Conservation (phyloP, 2,113 vertebrate genomes). For the Sporophila hypoxantha region DNA sequence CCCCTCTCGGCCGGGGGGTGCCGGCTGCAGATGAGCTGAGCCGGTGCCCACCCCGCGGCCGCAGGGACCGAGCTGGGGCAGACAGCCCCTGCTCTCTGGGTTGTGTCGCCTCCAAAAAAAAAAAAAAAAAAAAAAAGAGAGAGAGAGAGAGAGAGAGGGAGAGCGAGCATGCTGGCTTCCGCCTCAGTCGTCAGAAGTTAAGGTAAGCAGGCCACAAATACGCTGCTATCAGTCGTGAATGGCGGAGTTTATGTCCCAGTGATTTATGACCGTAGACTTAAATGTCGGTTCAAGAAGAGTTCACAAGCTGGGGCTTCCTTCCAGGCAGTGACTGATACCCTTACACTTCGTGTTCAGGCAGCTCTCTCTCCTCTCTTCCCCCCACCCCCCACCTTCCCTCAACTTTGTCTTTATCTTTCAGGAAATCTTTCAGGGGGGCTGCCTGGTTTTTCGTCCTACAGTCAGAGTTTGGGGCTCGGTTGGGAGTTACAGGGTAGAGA, state of each 20-base stretch:
- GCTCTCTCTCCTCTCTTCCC: constrained; percentile 32
- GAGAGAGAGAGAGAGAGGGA: neutral
- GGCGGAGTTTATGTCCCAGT: constrained; percentile 93
- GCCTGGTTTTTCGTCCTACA: neutral
- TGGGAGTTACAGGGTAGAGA: constrained; percentile 29
- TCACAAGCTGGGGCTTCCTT: constrained; percentile 91
- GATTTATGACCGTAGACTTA: constrained; percentile 99
- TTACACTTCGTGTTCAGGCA: constrained; percentile 80
- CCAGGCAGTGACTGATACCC: constrained; percentile 86
- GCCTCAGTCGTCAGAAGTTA: constrained; percentile 90
- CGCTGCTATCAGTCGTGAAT: constrained; percentile 89
- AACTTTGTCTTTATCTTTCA: constrained; percentile 49
- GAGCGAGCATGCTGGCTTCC: constrained; percentile 75
- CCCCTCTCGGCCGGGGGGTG: constrained; percentile 43
- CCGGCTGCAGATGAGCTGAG: constrained; percentile 51
- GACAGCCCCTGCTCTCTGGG: constrained; percentile 73
- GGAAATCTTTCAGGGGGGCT: constrained; percentile 41
- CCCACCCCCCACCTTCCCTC: neutral
- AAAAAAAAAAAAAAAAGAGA: neutral
- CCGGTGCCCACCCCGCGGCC: constrained; percentile 61
- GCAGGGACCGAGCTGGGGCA: constrained; percentile 49
- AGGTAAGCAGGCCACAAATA: constrained; percentile 96
- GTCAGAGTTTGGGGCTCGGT: constrained; percentile 31
- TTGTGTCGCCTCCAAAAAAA: constrained; percentile 62
- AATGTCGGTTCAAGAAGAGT: constrained; percentile 99